Base-by-base conservation (phyloP, 2,797 vertebrate genomes). In the Sciurus carolinensis region DNA sequence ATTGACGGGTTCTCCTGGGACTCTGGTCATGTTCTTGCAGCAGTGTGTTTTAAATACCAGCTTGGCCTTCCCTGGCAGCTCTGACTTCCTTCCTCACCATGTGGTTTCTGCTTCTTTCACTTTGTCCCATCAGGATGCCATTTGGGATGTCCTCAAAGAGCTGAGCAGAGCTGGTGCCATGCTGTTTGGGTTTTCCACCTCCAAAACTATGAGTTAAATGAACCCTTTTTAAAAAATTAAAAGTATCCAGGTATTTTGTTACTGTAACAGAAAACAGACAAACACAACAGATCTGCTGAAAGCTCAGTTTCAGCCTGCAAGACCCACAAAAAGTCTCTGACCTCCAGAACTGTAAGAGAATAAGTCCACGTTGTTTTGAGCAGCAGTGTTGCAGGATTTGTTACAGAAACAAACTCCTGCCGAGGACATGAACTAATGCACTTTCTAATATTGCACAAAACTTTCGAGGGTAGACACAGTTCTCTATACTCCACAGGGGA, bases 401-500 rank as follows among this genome's bases (percentile, higher is more conserved):
- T 50, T 24, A 36, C 5, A 22, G 69, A 9, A 89, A 8, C 52
- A 71, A 52, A 62, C 57, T 50, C 20, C 10, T 4, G 11, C 28
- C n/a, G 12, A 69, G 14, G 30, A 39, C 22, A 20, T 15, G 30
- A 36, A 62, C 30, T 36, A 15, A 52, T 4, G 10, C 18, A 28
- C 10, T 18, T 28, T 59, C 13, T 12, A 33, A n/a, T 7, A 39
- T 24, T 30, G 10, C 22, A 17, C 18, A 26, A 15, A 22, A 39
- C 14, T 30, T n/a, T 11, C 1, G 15, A 44, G 9, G 28, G 47
- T 13, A 13, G 18, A 0, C 36, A 26, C 3, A 1, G 7, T 59
- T 59, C 2, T 64, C 57, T 39, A 33, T 4, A 47, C 24, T 83
- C 54, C 11, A 3, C 24, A 28, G 47, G 28, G 20, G 69, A 36